Evolutionary conservation across 2,797 vertebrate species (phyloP).

Genomic region (Ptychadena robeensis): DNA sequence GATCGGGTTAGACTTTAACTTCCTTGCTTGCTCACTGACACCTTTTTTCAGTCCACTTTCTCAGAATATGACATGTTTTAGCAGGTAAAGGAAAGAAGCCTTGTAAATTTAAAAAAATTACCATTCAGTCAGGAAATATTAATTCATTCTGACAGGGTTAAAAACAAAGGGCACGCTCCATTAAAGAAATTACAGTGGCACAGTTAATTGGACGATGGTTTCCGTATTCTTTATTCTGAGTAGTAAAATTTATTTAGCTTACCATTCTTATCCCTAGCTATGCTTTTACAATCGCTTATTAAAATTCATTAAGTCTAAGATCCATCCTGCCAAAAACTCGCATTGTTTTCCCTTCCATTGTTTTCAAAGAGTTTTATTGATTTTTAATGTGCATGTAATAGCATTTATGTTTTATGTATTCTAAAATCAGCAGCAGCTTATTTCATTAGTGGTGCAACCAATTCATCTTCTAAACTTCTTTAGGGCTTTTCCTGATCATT

Average conservation of each 20-base stretch:
- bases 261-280: conserved; percentile 12
- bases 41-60: not conserved
- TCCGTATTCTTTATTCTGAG: not conserved
- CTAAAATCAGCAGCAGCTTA: conserved; percentile 39
- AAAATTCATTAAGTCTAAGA: conserved; percentile 40
- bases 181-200: conserved; percentile 26
- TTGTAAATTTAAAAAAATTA: conserved; percentile 17
- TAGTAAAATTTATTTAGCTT: not conserved
- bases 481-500: conserved; percentile 32
- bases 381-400: conserved; percentile 49
- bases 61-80: not conserved
- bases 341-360: conserved; percentile 34
- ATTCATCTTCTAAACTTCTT: conserved; percentile 43
- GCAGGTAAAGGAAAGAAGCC: not conserved
- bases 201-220: conserved; percentile 12
- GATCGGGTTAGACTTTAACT: too few relatives aligned
- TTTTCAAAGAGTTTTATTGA: conserved; percentile 30
- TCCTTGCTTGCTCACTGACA: not conserved
- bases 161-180: conserved; percentile 25
- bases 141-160: conserved; percentile 18
- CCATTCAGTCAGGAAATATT: not conserved
- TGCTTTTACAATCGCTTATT: conserved; percentile 38
- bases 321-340: conserved; percentile 20
- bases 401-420: conserved; percentile 43
- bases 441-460: conserved; percentile 44